A percentile compares a stretch with the other conserved stretches of the same genome.
Evolutionary conservation across 1,140 invertebrate genomes (phyloP).

Genomic region (Bombus waltoni): DNA sequence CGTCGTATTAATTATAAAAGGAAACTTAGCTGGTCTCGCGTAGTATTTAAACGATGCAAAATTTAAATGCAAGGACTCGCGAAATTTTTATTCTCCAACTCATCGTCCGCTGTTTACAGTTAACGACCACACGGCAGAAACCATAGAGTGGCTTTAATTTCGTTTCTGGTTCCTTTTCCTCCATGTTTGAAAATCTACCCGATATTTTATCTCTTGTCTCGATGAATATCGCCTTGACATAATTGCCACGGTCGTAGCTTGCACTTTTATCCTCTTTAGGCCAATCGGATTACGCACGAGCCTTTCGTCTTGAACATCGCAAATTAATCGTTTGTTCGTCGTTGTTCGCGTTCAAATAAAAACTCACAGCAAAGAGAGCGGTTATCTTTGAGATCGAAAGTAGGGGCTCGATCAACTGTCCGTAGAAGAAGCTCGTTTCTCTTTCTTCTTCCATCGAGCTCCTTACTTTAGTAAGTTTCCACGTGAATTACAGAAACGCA

Average conservation of each 20-base stretch:
- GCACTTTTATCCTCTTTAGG: slow-evolving; percentile 16
- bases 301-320: not conserved
- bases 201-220: not conserved
- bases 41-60: not conserved
- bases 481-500: slow-evolving; percentile 45
- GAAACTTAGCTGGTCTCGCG: too few relatives aligned
- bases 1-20: slow-evolving; percentile 29
- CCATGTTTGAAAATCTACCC: not conserved
- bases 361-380: not conserved
- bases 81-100: slow-evolving; percentile 3
- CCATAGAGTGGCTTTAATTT: not conserved
- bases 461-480: not conserved
- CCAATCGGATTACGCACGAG: slow-evolving; percentile 11
- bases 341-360: not conserved
- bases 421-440: not conserved
- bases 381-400: slow-evolving; percentile 32
- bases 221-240: slow-evolving; percentile 31
- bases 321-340: not conserved
- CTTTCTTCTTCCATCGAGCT: not conserved
- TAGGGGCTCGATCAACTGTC: not conserved
- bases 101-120: too few relatives aligned
- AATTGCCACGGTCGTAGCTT: slow-evolving; percentile 15
- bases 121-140: not conserved
- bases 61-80: not conserved
- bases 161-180: not conserved